Base-by-base conservation (phyloP, 2,797 vertebrate species). In the Melanotaenia boesemani region DNA sequence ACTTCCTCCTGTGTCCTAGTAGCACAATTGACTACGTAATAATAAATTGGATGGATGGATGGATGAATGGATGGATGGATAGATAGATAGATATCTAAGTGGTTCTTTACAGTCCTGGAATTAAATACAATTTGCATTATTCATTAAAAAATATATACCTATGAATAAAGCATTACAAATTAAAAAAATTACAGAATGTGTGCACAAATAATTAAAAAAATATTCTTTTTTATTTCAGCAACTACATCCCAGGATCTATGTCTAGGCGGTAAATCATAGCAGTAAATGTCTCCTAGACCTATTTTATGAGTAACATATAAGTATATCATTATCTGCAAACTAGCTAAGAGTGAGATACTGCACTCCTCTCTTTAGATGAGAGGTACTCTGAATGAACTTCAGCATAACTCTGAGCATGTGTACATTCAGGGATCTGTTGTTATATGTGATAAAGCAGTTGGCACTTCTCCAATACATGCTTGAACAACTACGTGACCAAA, bases 191-290 rank as follows among this genome's bases (percentile, higher is more conserved):
- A 66, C 37, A 73, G 55, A 55, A 37, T 67, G 28, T 77, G 50
- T 63, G 56, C 44, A 63, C 52, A 61, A 30, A 46, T 20, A 60
- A 18, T 74, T 67, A 68, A 71, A 70, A 70, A 57, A 59, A 66
- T 16, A 26, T 18, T 15, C 44, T 18, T 46, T 13, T 46, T 12
- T 46, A 5, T 16, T 46, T 46, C 44, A 15, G 15, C 34, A 36
- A 71, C 84, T 78, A 85, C 30, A 32, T 32, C 30, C 30, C 85
- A 28, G 61, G 80, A 87, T 82, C 71, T 71, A 64, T 24, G 59
- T 79, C 80, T 41, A 57, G 57, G 64, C 90, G 86, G 90, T 90
- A 74, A 90, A 91, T 81, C 58, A 72, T 74, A 83, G 79, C 75
- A 82, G 70, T 81, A 79, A 81, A 74, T 87, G 78, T 87, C 82